A percentile compares a stretch with the other conserved stretches of the same genome.
Conservation (phyloP, 2,888 invertebrate genomes). For the Cephus runcator region DNA sequence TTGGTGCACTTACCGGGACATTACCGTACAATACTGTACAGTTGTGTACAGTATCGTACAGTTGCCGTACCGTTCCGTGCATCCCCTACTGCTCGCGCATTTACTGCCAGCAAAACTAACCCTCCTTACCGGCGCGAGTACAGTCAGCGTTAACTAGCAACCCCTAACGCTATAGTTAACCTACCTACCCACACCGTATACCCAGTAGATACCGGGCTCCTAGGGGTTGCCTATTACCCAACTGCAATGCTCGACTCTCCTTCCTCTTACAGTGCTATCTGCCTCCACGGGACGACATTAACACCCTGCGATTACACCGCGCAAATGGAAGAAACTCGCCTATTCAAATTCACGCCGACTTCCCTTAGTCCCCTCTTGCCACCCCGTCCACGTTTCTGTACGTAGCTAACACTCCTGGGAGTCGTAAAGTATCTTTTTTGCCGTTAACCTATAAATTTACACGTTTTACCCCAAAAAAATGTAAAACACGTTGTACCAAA, state of each 20-base stretch:
- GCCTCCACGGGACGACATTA: constrained; percentile 39
- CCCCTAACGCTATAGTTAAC: neutral
- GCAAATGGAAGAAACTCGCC: constrained; percentile 47
- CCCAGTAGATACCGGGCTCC: constrained; percentile 2
- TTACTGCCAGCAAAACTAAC: constrained; percentile 21
- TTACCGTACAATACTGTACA: constrained; percentile 34
- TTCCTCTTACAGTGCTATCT: constrained; percentile 18
- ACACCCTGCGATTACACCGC: constrained; percentile 46
- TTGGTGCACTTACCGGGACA: constrained; percentile 36
- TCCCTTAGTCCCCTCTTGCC: neutral
- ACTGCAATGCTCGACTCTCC: constrained; percentile 2
- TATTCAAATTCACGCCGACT: constrained; percentile 20
- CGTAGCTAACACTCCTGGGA: neutral
- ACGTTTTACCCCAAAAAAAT: neutral
- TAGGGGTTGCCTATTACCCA: constrained; percentile 3
- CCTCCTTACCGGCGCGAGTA: constrained; percentile 6
- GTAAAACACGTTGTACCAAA: too few species aligned
- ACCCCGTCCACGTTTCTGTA: neutral
- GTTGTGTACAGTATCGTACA: constrained; percentile 36
- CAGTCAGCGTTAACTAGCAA: constrained; percentile 3
- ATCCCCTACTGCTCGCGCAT: constrained; percentile 15
- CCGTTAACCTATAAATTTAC: neutral
- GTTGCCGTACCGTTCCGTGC: constrained; percentile 18
- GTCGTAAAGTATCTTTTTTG: neutral
- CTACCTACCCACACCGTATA: neutral